Conservation (phyloP, 2,113 vertebrate genomes). For the Pluvialis apricaria region DNA sequence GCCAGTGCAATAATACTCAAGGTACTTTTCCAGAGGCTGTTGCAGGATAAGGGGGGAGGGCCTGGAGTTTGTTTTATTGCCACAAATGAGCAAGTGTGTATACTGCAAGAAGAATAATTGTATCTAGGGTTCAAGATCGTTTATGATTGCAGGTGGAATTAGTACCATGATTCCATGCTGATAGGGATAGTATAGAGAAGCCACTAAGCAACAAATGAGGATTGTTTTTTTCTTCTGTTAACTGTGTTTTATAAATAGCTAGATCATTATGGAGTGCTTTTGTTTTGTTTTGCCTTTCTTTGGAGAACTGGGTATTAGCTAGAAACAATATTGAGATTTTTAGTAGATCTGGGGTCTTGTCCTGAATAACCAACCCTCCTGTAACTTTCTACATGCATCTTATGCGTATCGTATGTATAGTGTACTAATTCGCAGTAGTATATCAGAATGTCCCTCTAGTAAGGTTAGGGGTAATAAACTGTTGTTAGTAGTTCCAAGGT, state of each 20-base stretch:
- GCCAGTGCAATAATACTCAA: background rate
- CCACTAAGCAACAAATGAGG: background rate
- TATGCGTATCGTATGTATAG: background rate
- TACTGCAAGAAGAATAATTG: background rate
- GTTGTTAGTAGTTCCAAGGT: slow-evolving; percentile 71
- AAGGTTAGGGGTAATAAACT: slow-evolving; percentile 52
- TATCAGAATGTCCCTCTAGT: background rate
- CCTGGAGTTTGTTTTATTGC: background rate
- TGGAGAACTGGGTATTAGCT: background rate
- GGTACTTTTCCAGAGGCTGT: background rate
- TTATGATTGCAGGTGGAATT: background rate
- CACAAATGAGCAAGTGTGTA: background rate
- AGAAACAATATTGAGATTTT: background rate
- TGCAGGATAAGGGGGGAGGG: background rate
- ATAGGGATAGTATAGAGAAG: background rate
- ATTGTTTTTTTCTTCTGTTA: background rate
- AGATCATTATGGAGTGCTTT: background rate
- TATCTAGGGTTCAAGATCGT: background rate
- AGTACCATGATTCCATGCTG: background rate
- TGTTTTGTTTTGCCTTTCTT: background rate
- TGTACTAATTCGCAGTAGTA: background rate
- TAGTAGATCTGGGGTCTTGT: background rate
- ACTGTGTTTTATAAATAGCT: background rate
- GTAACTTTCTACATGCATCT: background rate
- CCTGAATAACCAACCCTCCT: background rate